Evolutionary conservation across 2,888 invertebrate genomes (phyloP), one percentile per base, ranked within the genome.

Genomic region (Poecilobothrus nobilitatus): DNA sequence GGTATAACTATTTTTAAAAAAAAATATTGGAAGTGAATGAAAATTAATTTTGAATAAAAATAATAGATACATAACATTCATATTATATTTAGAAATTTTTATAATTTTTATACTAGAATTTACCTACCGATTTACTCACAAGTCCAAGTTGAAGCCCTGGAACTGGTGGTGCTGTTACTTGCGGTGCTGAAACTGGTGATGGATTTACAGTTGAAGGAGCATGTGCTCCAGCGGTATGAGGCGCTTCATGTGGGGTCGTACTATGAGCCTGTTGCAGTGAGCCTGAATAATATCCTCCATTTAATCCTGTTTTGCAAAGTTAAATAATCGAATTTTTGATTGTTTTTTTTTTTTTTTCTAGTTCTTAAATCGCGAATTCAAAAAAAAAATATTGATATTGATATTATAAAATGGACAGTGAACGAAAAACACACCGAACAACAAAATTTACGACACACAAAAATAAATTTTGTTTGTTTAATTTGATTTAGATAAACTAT

Each of bases 231-330:
- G 77, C 78, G 76, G 79, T 85, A 79, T 81, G 85, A 78, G 86
- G 86, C 78, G 88, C 90, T 86, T 86, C 91, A 83, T 89, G 89
- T 75, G 89, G 88, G 83, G 93, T 92, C 82, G 93, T 92, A 83
- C 91, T 91, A 85, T 93, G 93, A 78, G 92, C 93, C 83, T 92
- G 92, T 85, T 93, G 93, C 81, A 91, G 84, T 79, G 88, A 87
- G 82, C 88, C 88, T 78, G 86, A 85, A 80, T 88, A 87, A 84
- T 88, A 88, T 80, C 88, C 88, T 80, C 88, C 88, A 81, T 88
- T 88, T 85, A 90, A 85, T 83, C 87, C 88, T 85, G 88, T 79
- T 78, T 79, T 65, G 65, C 34, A 34, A 53, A 65, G 37, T 65
- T 65, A 34, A 65, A 65, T 34, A 34, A 65, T 65, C 53, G 53